These are phyloP conservation scores for Macrotis lagotis DNA, from an alignment of 2,113 vertebrate species.

Conservation along the genomic window DNA sequence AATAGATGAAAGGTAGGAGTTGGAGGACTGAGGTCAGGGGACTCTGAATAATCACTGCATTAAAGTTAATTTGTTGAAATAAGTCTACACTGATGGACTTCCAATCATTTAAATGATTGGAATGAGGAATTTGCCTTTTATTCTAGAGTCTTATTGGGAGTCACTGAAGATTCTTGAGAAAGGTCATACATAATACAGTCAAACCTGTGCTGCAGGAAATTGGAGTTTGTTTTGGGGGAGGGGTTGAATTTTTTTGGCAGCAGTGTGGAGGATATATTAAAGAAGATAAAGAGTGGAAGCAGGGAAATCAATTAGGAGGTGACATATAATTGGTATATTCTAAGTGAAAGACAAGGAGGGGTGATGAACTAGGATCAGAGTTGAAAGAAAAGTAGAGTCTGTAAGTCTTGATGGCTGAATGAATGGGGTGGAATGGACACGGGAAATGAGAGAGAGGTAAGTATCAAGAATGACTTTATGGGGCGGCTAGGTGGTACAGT, in stretches of 20 bases:
- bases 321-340: neutral
- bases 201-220: neutral
- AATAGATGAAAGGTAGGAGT: neutral
- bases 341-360: neutral
- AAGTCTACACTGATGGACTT: neutral
- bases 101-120: neutral
- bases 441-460: neutral
- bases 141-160: neutral
- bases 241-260: too few relatives aligned
- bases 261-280: neutral
- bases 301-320: neutral
- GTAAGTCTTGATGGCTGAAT: neutral
- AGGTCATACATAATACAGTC: neutral
- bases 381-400: neutral
- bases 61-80: neutral
- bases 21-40: neutral
- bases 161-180: neutral
- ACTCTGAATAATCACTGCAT: neutral
- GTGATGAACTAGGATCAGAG: neutral
- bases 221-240: too few relatives aligned
- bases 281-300: neutral
- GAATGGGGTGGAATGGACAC: neutral
- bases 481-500: too few relatives aligned
- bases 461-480: neutral
- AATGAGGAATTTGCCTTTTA: neutral